Base-by-base conservation (phyloP, 2,888 invertebrate species). In the Lasioglossum pauxillum region DNA sequence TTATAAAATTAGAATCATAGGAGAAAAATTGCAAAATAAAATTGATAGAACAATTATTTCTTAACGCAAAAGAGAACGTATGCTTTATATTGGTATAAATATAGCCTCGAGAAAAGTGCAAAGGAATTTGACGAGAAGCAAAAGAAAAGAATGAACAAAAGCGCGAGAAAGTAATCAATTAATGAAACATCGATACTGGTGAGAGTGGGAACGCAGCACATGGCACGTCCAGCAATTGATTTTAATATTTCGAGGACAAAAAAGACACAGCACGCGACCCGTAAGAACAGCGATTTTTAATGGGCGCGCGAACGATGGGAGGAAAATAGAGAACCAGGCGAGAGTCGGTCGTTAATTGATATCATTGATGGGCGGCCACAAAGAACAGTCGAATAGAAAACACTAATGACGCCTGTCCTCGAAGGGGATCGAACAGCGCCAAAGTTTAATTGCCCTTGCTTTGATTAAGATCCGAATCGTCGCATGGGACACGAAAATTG, bases 261-360 rank as follows among this genome's bases (percentile, higher is more conserved):
- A 38, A 41, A 41, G 2, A 41, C n/a, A 4, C 49, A 8, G 0
- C 46, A 49, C 12, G 49, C 49, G 74, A 49, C 12, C 10, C 1
- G 74, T 35, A 53, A 35, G 35, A 12, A 7, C 35, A 35, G 27
- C 80, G 73, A 84, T 83, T 86, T 88, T 80, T 84, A 84, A 83
- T 81, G 80, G 72, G 2, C 64, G 64, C 44, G 60, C 77, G 44
- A 69, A 72, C 27, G 78, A 60, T 31, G 27, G 78, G 38, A 49
- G 74, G 35, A 69, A 83, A 88, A 82, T 73, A 35, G 64, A 73
- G 46, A 76, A 57, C 35, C 23, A 49, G 67, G 72, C 78, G 73
- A 83, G 73, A 83, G 60, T 78, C 83, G 69, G n/a, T 46, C 75
- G 67, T 80, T 87, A 87, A 87, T 79, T 76, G 80, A 60, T 83